Base-by-base conservation (phyloP, 1,140 invertebrate genomes). In the Lasaia peninsularis region DNA sequence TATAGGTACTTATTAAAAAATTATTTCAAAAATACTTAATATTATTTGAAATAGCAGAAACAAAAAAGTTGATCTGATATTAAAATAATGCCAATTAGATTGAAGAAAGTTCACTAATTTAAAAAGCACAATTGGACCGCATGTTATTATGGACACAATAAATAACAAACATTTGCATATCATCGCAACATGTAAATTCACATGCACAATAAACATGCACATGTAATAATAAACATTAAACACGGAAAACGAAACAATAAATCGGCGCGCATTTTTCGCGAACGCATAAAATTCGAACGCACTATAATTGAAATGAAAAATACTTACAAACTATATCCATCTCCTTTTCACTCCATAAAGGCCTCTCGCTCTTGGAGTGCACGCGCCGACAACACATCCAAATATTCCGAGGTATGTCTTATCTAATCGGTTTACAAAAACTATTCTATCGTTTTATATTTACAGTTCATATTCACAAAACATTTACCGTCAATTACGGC, bases 221-320 rank as follows among this genome's bases (percentile, higher is more conserved):
- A 58, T 52, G 52, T 52, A 60, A 58, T 54, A 21, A 54, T 54
- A 33, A 14, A n/a, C 20, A 58, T 50, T 33, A 58, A 50, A 50
- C 31, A 58, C 44, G 78, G 78, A 82, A 84, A 80, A 73, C 69
- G 69, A 72, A 73, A 76, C 76, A 67, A 86, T 85, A 82, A 86
- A 86, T 83, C 78, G 69, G 67, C 68, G 69, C 69, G 71, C 80
- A 86, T 85, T 86, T 86, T 86, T 84, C 83, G 69, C 79, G 75
- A 85, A 88, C 82, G 80, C 83, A 86, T 84, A 84, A 86, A 80
- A 86, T 82, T 72, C 58, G 56, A 82, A 85, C 80, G 77, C 82
- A 82, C 65, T 79, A 77, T 81, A 80, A 83, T 86, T 80, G 79
- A 80, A 86, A 69, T 69, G 56, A 63, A 65, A 61, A 61, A 52